Base-by-base conservation (phyloP, 2,113 vertebrate genomes). In the Phalacrocorax pelagicus region DNA sequence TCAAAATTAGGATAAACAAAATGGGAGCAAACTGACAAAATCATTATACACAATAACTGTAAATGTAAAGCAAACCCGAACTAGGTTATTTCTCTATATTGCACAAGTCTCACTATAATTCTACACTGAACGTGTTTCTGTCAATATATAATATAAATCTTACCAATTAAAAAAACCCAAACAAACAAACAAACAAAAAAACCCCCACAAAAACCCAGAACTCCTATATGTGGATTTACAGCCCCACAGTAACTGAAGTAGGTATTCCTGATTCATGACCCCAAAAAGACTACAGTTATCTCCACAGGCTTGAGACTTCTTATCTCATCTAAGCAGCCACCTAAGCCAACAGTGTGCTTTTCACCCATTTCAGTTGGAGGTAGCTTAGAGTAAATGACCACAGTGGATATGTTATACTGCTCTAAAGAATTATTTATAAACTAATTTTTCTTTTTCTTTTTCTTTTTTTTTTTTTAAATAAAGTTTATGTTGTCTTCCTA, bases 21-120 rank as follows among this genome's bases (percentile, higher is more conserved):
- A 93, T 34, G 74, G 69, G 75, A 94, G 65, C n/a, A 83, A 96
- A 94, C 63, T 46, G 38, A 61, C 67, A 88, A 75, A 95, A 82
- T 54, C 32, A 54, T 80, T 44, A 10, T 4, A 57, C 15, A 14
- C 32, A 46, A 36, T 11, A 9, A 44, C 49, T 81, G 49, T 11
- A 70, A 74, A 81, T 12, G 22, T 16, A 78, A 81, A 74, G 51
- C 40, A 97, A 82, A 70, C 10, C 18, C 49, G 51, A 92, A 90
- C 42, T 36, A 91, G 80, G 58, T 74, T 65, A 80, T 71, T 91
- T 69, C 70, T 83, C 47, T 47, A 30, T 49, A 81, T 21, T 67
- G 61, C 36, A 92, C 30, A 88, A 92, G 62, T 81, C 80, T 88
- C 32, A 36, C 51, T 90, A 26, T 18, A 40, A 67, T 58, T 34